Percentiles rank a stretch among this genome's conserved stretches.
These are phyloP conservation scores for Brienomyrus brachyistius DNA, from an alignment of 2,113 vertebrate species.

Conservation along the genomic window DNA sequence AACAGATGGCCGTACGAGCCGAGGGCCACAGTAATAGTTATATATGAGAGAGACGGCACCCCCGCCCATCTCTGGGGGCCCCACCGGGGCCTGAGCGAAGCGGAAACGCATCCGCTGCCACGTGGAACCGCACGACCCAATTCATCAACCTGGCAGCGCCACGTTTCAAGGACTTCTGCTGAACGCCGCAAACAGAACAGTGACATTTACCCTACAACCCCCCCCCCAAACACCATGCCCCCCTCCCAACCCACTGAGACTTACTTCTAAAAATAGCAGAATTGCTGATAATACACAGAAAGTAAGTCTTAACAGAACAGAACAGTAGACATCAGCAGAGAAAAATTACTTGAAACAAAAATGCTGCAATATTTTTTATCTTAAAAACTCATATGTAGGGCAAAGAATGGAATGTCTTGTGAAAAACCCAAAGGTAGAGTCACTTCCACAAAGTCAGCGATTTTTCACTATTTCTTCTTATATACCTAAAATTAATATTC, in stretches of 20 bases:
- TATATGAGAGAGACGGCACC: neutral
- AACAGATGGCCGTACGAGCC: slow-evolving; percentile 4
- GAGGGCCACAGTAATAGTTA: slow-evolving; percentile 17
- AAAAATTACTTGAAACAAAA: slow-evolving; percentile 3
- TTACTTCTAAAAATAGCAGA: neutral
- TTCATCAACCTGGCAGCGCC: slow-evolving; percentile 10
- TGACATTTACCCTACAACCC: neutral
- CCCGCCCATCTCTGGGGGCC: slow-evolving; percentile 2
- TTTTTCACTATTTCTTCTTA: neutral
- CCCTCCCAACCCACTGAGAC: neutral
- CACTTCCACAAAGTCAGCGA: neutral
- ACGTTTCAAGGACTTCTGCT: slow-evolving; percentile 19
- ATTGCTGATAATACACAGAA: slow-evolving; percentile 10
- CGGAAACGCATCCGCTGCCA: neutral
- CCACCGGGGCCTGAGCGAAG: neutral
- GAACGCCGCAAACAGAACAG: neutral
- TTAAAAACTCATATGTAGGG: neutral
- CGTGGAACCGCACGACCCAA: neutral
- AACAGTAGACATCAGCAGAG: neutral
- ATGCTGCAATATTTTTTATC: neutral
- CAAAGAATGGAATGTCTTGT: neutral
- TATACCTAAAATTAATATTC: neutral
- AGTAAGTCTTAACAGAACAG: neutral
- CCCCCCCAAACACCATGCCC: neutral
- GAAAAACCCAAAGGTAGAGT: neutral